Percentiles rank a stretch among this genome's conserved stretches.
These are phyloP conservation scores for Chloebia gouldiae DNA, from an alignment of 2,113 vertebrate species.

Conservation along the genomic window DNA sequence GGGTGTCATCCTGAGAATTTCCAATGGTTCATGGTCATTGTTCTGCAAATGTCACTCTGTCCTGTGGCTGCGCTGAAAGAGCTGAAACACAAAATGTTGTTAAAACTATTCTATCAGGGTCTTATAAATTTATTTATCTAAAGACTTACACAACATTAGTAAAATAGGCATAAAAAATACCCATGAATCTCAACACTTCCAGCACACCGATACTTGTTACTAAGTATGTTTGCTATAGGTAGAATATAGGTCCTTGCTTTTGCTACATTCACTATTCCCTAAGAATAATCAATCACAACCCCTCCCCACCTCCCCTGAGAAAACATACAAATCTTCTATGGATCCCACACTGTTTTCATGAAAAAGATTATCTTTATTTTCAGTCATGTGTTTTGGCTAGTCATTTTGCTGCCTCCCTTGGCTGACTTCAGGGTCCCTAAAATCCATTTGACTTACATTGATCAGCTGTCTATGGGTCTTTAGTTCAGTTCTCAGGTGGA, in stretches of 20 bases:
- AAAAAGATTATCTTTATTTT: neutral
- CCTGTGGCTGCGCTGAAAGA: neutral
- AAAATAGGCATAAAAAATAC: neutral
- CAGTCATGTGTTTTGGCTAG: neutral
- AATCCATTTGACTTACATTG: neutral
- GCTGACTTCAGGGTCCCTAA: neutral
- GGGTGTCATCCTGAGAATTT: neutral
- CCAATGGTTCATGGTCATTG: neutral
- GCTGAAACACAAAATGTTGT: neutral
- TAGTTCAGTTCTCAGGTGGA: neutral
- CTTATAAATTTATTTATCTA: neutral
- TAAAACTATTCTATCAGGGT: neutral
- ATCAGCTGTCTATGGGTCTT: rapidly evolving
- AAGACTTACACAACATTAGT: neutral
- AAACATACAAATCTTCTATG: neutral
- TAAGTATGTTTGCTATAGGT: neutral
- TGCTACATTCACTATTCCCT: neutral
- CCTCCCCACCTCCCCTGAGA: neutral
- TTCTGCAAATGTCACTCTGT: neutral
- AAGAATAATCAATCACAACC: neutral
- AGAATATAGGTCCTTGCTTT: neutral
- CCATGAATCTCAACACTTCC: neutral
- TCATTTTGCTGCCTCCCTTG: neutral
- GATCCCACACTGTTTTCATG: neutral
- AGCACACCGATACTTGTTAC: neutral